A percentile compares a stretch with the other conserved stretches of the same genome.
These are phyloP conservation scores for Caradrina kadenii DNA, from an alignment of 2,888 invertebrate genomes.

Conservation along the genomic window DNA sequence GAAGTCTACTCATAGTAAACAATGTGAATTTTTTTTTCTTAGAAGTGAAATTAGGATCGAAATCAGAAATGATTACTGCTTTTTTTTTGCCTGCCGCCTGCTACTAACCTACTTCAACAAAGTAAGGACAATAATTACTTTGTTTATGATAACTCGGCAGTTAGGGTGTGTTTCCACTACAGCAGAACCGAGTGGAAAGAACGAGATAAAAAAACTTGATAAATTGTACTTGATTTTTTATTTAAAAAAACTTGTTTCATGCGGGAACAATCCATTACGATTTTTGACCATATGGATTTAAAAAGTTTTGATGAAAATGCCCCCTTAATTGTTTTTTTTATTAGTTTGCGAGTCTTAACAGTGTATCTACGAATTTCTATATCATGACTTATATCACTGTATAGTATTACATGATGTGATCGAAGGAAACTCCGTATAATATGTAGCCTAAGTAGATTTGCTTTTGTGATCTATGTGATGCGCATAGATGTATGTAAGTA, in stretches of 20 bases:
- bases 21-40: not conserved
- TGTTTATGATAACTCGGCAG: not conserved
- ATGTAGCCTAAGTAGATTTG: slow-evolving; percentile 44
- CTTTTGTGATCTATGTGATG: slow-evolving; percentile 49
- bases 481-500: slow-evolving; percentile 38
- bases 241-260: not conserved
- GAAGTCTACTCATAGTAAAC: not conserved
- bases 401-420: slow-evolving; percentile 58
- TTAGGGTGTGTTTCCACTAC: not conserved
- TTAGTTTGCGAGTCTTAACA: slow-evolving; percentile 26
- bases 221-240: no score
- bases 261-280: not conserved
- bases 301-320: not conserved
- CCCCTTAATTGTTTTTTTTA: not conserved
- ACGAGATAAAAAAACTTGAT: no score
- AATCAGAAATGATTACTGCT: not conserved
- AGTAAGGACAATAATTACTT: not conserved
- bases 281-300: not conserved
- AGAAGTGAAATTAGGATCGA: not conserved
- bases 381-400: slow-evolving; percentile 49
- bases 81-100: not conserved
- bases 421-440: slow-evolving; percentile 46
- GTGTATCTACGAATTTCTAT: slow-evolving; percentile 38
- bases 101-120: not conserved
- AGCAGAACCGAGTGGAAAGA: not conserved